Evolutionary conservation across 2,113 vertebrate species (phyloP).

Genomic region (Pygathrix nemaeus): DNA sequence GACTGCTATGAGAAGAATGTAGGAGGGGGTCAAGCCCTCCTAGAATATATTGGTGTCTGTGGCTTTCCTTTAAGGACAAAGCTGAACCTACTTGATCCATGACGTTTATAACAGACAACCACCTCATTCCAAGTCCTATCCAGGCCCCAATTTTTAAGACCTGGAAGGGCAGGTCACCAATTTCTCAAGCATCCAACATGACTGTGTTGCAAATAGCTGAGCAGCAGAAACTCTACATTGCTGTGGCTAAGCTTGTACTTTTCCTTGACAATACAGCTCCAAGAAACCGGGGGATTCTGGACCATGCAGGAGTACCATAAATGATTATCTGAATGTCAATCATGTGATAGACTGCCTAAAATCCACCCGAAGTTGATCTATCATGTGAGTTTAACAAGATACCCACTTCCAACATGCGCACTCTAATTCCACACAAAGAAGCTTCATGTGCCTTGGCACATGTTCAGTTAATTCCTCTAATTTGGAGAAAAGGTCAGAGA

Average conservation of each 20-base stretch:
- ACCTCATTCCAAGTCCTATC: no score
- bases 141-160: background rate
- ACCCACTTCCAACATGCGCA: background rate
- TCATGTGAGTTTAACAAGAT: background rate
- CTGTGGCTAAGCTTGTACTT: background rate
- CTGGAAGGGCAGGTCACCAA: background rate
- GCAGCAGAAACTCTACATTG: background rate
- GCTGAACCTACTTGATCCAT: no score
- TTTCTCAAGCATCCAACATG: background rate
- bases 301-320: background rate
- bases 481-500: conserved; percentile 31
- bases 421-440: background rate
- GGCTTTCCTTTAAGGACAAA: background rate
- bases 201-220: background rate
- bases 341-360: background rate
- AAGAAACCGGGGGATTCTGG: background rate
- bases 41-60: background rate
- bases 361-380: background rate
- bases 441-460: background rate
- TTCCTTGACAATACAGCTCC: background rate
- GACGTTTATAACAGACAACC: background rate
- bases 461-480: conserved; percentile 43
- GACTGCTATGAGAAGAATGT: background rate
- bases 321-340: background rate
- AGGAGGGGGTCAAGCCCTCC: background rate